Evolutionary conservation across 1,140 invertebrate genomes (phyloP).

Genomic region (Wasmannia auropunctata): DNA sequence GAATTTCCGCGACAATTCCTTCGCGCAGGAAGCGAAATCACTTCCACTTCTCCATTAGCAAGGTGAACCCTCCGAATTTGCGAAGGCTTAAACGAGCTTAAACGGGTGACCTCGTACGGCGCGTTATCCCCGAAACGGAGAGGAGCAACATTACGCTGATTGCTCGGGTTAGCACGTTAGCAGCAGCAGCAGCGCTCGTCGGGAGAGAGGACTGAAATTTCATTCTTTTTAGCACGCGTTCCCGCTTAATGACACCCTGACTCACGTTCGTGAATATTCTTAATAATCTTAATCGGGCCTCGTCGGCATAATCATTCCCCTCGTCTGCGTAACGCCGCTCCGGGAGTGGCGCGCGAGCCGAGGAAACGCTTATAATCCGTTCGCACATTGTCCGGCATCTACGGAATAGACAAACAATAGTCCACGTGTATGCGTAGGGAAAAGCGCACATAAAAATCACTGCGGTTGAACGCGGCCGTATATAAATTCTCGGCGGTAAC

Average conservation of each 20-base stretch:
- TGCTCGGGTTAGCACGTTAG: conserved; percentile 42
- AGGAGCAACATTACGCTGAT: conserved; percentile 56
- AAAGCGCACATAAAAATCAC: not conserved
- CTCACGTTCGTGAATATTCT: conserved; percentile 74
- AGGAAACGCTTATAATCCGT: conserved; percentile 40
- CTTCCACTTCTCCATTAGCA: conserved; percentile 2
- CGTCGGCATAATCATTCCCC: conserved; percentile 63
- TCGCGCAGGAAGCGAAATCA: conserved; percentile 9
- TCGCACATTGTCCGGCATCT: not conserved
- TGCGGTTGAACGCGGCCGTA: not conserved
- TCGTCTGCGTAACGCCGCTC: conserved; percentile 7
- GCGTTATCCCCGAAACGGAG: conserved; percentile 33
- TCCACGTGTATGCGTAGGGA: not conserved
- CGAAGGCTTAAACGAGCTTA: conserved; percentile 44
- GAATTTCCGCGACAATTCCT: not conserved
- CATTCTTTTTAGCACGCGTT: conserved; percentile 60
- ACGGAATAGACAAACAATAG: conserved; percentile 23
- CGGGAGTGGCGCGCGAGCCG: not conserved
- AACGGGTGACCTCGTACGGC: conserved; percentile 12
- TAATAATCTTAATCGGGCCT: conserved; percentile 72
- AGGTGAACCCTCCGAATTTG: conserved; percentile 23
- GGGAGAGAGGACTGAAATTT: conserved; percentile 55
- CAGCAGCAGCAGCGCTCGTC: not conserved
- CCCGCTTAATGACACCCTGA: conserved; percentile 61
- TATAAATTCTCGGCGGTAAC: conserved; percentile 9